phyloP scores from a whole-genome alignment of 2,797 vertebrate species.

The Tympanoctomys barrerae region DNA sequence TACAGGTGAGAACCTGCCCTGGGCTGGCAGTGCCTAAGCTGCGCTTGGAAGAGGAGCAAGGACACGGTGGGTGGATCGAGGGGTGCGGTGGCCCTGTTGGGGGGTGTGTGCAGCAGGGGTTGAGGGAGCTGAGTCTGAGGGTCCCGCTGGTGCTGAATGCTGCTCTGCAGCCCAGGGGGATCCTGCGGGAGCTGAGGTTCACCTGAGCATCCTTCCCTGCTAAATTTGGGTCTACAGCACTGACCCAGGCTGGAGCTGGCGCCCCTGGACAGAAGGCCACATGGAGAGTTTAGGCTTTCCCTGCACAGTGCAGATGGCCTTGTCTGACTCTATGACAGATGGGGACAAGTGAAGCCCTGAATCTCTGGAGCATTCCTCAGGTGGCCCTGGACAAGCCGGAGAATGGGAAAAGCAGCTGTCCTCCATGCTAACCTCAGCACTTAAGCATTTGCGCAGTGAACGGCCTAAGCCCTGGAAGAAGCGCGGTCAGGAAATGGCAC shows the following conservation, averaged over 20 bases:
- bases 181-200: neutral
- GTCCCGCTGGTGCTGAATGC: fast-evolving
- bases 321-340: neutral
- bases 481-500: no score
- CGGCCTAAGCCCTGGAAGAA: neutral
- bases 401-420: neutral
- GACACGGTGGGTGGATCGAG: conserved; percentile 81
- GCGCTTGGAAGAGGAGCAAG: conserved; percentile 84
- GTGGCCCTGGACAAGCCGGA: neutral
- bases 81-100: conserved; percentile 81
- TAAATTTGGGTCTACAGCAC: neutral
- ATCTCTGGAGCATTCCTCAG: neutral
- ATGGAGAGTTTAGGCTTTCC: neutral
- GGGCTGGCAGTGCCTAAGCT: conserved; percentile 55
- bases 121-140: neutral
- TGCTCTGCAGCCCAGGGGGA: fast-evolving
- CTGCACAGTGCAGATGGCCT: no score
- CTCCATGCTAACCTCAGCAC: neutral
- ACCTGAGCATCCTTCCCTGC: neutral
- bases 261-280: neutral
- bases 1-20: neutral
- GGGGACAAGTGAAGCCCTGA: neutral
- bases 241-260: no score
- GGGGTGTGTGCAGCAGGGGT: neutral
- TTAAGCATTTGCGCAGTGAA: neutral